Conservation (phyloP, 1,140 invertebrate genomes). For the Nephotettix cincticeps region DNA sequence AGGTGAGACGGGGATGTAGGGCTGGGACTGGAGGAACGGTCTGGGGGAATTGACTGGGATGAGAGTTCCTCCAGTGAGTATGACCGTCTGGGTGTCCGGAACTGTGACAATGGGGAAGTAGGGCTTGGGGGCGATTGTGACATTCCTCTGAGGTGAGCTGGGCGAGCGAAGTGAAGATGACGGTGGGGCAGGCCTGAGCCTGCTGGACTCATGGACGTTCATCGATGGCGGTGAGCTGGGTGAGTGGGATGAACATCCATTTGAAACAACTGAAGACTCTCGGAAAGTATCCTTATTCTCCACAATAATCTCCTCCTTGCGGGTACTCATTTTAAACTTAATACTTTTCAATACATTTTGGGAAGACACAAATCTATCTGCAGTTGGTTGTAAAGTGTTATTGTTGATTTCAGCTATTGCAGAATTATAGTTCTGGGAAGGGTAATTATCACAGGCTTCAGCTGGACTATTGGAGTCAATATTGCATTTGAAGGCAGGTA, state of each 20-base stretch:
- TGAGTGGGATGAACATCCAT: neutral
- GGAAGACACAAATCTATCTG: constrained; percentile 45
- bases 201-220: constrained; percentile 11
- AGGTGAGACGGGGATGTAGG: constrained; percentile 28
- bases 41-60: constrained; percentile 17
- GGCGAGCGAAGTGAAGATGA: neutral
- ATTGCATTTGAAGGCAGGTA: neutral
- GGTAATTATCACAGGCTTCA: neutral
- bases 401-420: constrained; percentile 1
- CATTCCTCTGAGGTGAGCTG: constrained; percentile 32
- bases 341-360: constrained; percentile 69
- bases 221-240: constrained; percentile 10
- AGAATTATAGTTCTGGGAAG: neutral
- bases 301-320: constrained; percentile 60
- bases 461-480: neutral
- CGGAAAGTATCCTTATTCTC: constrained; percentile 56
- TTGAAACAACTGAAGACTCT: constrained; percentile 19
- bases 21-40: constrained; percentile 3
- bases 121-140: constrained; percentile 48
- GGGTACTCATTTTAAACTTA: constrained; percentile 75
- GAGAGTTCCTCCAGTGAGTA: constrained; percentile 37
- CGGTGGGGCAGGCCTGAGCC: constrained; percentile 11
- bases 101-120: constrained; percentile 30
- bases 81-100: constrained; percentile 34
- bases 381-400: neutral